These are phyloP conservation scores for Nymphicus hollandicus DNA, from an alignment of 2,113 vertebrate species.

Conservation along the genomic window DNA sequence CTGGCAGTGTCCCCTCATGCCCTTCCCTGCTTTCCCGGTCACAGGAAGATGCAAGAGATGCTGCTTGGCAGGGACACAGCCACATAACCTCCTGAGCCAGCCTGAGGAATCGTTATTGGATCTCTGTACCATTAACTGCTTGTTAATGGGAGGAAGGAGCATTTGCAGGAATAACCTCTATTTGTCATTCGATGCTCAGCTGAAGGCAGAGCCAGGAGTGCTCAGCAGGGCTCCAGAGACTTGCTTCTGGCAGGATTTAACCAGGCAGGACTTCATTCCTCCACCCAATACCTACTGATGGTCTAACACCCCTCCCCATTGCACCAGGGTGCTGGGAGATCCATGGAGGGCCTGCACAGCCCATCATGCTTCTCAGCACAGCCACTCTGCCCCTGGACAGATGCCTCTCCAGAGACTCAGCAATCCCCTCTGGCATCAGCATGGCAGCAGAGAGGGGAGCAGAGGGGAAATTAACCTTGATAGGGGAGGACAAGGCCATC, in stretches of 20 bases:
- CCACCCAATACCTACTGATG: neutral
- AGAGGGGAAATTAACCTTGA: neutral
- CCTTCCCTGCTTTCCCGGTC: neutral
- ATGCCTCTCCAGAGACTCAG: neutral
- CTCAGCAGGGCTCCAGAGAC: neutral
- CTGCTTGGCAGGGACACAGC: neutral
- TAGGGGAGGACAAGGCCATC: neutral
- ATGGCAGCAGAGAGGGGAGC: neutral
- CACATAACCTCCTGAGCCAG: neutral
- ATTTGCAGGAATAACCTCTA: conserved; percentile 32
- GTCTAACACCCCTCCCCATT: neutral
- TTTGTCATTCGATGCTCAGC: neutral
- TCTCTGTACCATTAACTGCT: conserved; percentile 4
- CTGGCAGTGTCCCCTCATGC: neutral
- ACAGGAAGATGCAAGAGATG: neutral
- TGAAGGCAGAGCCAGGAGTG: neutral
- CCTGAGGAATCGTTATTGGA: neutral
- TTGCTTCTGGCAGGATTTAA: neutral
- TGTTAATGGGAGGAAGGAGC: conserved; percentile 9
- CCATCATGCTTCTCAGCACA: rapidly evolving
- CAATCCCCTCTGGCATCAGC: neutral
- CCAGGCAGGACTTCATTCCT: neutral
- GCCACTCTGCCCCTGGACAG: neutral
- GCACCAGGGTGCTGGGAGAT: neutral
- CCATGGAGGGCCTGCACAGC: neutral